These are phyloP conservation scores for Seriola rivoliana DNA, from an alignment of 2,113 vertebrate species.

Conservation along the genomic window DNA sequence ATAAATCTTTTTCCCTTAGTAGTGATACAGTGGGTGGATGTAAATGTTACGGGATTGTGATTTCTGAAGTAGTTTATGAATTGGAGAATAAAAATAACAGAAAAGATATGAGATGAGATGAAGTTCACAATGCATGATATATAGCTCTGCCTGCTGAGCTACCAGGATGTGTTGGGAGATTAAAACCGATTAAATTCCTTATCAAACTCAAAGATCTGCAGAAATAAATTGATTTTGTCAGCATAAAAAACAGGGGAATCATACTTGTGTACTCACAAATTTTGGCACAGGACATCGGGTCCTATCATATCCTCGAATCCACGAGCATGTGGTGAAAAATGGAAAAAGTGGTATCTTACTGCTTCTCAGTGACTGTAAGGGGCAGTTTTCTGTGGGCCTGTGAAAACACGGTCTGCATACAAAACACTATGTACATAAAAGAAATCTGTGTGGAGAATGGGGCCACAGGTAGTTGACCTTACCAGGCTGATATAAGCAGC, in stretches of 20 bases:
- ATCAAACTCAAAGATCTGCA: constrained; percentile 6
- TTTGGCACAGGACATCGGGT: neutral
- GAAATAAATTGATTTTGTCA: constrained; percentile 45
- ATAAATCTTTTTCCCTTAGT: neutral
- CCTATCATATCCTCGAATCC: neutral
- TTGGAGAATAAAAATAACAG: neutral
- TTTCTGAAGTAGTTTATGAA: neutral
- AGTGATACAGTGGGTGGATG: neutral
- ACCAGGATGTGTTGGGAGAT: constrained; percentile 1
- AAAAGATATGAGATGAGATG: neutral
- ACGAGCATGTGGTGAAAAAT: neutral
- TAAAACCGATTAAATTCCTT: constrained; percentile 18
- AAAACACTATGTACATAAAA: neutral
- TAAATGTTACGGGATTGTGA: neutral
- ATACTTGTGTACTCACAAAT: neutral
- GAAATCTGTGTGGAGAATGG: neutral
- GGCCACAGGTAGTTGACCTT: neutral
- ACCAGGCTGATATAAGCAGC: neutral
- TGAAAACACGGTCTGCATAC: neutral
- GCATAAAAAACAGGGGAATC: constrained; percentile 6
- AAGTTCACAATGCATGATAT: neutral
- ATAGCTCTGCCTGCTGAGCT: neutral
- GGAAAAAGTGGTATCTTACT: neutral
- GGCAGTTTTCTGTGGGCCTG: neutral
- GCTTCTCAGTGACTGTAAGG: neutral